Evolutionary conservation across 2,113 vertebrate genomes (phyloP).

Genomic region (Phyllostomus discolor): DNA sequence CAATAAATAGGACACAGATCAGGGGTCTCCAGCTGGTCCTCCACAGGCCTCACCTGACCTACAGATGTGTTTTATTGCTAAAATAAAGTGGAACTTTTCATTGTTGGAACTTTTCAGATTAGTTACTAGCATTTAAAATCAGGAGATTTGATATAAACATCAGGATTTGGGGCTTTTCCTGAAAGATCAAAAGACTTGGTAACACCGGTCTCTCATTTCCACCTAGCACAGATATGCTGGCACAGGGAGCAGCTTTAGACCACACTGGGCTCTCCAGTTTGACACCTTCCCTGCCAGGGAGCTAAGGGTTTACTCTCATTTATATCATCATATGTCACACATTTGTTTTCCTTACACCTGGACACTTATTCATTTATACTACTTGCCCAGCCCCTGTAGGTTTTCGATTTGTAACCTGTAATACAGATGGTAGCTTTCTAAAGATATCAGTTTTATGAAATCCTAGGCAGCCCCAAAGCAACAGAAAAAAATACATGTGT

Average conservation of each 20-base stretch:
- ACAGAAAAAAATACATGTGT: not conserved
- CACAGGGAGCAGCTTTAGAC: no score
- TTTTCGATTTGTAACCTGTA: not conserved
- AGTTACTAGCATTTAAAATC: not conserved
- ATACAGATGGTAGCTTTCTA: not conserved
- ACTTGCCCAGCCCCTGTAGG: not conserved
- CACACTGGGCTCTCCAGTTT: not conserved
- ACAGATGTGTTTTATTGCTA: not conserved
- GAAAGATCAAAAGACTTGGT: not conserved
- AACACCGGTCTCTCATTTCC: not conserved
- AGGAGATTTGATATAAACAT: not conserved
- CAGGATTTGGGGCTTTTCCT: not conserved
- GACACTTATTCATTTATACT: not conserved
- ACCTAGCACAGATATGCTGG: not conserved
- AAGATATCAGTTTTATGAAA: not conserved
- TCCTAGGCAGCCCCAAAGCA: not conserved
- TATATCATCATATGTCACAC: not conserved
- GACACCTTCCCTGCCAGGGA: not conserved
- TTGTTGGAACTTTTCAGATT: not conserved
- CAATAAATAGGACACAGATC: not conserved
- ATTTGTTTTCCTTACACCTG: not conserved
- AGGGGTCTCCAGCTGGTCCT: not conserved
- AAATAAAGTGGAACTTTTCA: not conserved
- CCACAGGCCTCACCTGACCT: not conserved
- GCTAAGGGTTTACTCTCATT: not conserved